Evolutionary conservation across 2,797 vertebrate genomes (phyloP).

Genomic region (Orientallactaga sibirica): DNA sequence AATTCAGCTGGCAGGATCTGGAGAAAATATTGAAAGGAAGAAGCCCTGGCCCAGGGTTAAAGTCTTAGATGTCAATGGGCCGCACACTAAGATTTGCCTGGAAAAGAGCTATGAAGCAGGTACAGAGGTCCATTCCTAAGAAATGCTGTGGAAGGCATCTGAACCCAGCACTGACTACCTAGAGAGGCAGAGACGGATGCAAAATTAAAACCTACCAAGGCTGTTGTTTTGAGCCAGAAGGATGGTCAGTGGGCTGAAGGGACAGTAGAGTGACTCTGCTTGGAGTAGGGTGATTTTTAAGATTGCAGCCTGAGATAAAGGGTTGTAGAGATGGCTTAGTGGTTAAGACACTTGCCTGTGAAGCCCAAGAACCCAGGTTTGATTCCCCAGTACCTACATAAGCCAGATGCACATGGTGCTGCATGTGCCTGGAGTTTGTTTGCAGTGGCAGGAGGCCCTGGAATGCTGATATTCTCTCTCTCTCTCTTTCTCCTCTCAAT

Average conservation of each 20-base stretch:
- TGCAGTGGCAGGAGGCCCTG: too few species aligned
- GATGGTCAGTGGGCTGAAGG: background rate
- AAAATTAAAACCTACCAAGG: background rate
- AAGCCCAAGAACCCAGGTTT: too few species aligned
- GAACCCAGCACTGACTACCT: background rate
- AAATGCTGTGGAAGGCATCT: background rate
- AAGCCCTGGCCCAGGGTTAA: conserved; percentile 62
- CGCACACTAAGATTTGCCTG: background rate
- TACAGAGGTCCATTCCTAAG: conserved; percentile 39
- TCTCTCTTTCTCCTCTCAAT: too few species aligned
- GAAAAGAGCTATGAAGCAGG: background rate
- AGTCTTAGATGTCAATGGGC: conserved; percentile 48
- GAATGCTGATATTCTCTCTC: too few species aligned
- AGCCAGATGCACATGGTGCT: too few species aligned
- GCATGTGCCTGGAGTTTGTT: too few species aligned
- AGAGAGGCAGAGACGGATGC: background rate
- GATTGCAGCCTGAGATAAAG: background rate
- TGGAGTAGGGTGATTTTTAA: background rate
- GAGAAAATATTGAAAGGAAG: background rate
- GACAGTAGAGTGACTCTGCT: background rate
- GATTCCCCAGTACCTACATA: too few species aligned
- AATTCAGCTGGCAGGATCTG: background rate
- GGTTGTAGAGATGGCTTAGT: too few species aligned
- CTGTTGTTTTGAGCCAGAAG: conserved; percentile 38
- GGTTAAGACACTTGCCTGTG: too few species aligned